Percentiles rank a stretch among this genome's conserved stretches.
These are phyloP conservation scores for Acanthopagrus latus DNA, from an alignment of 2,797 vertebrate species.

Conservation along the genomic window DNA sequence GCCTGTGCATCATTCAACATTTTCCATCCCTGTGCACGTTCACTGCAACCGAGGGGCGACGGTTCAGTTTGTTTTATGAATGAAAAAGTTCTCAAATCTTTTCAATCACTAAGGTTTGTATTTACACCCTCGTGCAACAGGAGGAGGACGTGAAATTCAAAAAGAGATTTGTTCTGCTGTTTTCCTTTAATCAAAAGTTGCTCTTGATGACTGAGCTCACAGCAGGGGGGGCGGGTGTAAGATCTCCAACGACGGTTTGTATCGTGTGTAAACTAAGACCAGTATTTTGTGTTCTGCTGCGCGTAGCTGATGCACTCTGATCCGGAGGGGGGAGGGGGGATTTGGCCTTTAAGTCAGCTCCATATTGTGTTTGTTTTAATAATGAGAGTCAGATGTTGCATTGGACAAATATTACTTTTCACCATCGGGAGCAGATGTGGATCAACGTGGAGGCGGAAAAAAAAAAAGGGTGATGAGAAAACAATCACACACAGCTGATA, in stretches of 20 bases:
- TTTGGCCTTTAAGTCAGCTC: constrained; percentile 49
- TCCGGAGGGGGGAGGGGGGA: constrained; percentile 26
- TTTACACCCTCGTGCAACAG: background rate
- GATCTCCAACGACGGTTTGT: constrained; percentile 34
- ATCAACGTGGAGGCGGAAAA: background rate
- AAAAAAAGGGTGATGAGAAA: constrained; percentile 8
- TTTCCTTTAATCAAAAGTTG: constrained; percentile 53
- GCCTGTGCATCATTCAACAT: background rate
- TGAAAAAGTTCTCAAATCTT: background rate
- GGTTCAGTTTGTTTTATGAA: constrained; percentile 15
- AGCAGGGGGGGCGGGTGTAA: background rate
- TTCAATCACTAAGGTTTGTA: constrained; percentile 5
- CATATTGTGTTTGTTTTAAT: constrained; percentile 51
- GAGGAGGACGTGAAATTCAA: background rate
- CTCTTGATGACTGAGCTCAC: constrained; percentile 16
- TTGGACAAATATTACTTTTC: constrained; percentile 50
- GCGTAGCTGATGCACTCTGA: constrained; percentile 6
- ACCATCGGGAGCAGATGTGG: constrained; percentile 71
- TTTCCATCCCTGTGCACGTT: constrained; percentile 1
- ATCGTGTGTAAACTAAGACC: constrained; percentile 62
- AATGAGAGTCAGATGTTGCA: constrained; percentile 41
- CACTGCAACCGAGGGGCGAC: background rate
- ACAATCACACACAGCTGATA: constrained; percentile 19
- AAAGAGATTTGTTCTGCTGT: constrained; percentile 19
- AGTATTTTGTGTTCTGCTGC: constrained; percentile 53